These are phyloP conservation scores for Calcarius lapponicus DNA, from an alignment of 2,797 vertebrate species.

Conservation along the genomic window DNA sequence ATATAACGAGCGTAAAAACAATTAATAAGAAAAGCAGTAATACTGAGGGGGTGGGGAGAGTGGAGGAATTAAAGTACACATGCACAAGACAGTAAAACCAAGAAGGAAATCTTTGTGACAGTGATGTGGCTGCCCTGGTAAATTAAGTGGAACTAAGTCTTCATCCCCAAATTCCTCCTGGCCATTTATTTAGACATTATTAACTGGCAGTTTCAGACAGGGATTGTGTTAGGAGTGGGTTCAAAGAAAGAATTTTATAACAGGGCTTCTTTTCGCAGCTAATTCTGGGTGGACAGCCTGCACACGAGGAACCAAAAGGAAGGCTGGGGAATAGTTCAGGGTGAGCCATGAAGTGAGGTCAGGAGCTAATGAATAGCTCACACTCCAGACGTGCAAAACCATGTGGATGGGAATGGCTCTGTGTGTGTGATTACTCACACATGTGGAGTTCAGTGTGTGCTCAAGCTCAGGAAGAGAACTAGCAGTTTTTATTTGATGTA, in stretches of 20 bases:
- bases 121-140: background rate
- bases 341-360: background rate
- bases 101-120: conserved; percentile 23
- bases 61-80: background rate
- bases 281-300: background rate
- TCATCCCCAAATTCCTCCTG: background rate
- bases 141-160: conserved; percentile 35
- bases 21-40: conserved; percentile 19
- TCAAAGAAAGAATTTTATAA: conserved; percentile 32
- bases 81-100: background rate
- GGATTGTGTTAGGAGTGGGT: background rate
- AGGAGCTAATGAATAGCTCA: conserved; percentile 37
- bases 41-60: background rate
- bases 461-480: background rate
- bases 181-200: conserved; percentile 38
- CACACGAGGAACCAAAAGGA: background rate
- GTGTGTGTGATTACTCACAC: background rate
- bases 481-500: conserved; percentile 18
- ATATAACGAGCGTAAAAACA: conserved; percentile 4
- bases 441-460: background rate
- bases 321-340: background rate
- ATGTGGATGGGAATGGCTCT: background rate
- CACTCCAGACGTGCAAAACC: background rate
- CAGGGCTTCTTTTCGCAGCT: background rate
- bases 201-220: background rate